Evolutionary conservation across 1,140 invertebrate species (phyloP), one percentile per base, ranked within the genome.

Genomic region (Tyrophagus putrescentiae): DNA sequence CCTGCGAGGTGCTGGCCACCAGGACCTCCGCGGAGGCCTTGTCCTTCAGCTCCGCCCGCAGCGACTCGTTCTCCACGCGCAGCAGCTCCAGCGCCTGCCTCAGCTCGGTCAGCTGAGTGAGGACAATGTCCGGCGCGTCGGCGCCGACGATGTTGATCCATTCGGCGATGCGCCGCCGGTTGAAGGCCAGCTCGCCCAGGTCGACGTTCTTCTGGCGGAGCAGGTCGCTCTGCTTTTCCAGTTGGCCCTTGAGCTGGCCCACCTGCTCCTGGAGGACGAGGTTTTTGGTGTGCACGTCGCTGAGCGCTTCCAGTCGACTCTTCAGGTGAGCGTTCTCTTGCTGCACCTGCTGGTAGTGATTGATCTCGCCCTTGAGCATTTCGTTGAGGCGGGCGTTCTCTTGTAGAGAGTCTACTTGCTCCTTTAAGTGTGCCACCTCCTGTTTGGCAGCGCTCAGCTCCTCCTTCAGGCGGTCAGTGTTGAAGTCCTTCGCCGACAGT

Each of bases 281-380:
- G 44, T 57, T 57, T 29, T 57, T 3, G 27, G 25, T 9, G 4
- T 41, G 56, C 3, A 57, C 56, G 32, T 39, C 3, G 16, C 11
- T 54, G 6, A 57, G 31, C 3, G 29, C 18, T 27, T 57, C 56
- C 28, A 4, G 2, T 57, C 28, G 13, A n/a, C n/a, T 44, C 44
- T 57, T 57, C 6, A 57, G 33, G 1, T 57, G 2, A 39, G n/a
- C 13, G 44, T 57, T 57, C 28, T 57, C 56, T 13, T 57, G 34
- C 44, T 57, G 23, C 3, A 39, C 6, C 16, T 1, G 1, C 3
- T 39, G 11, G 7, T 18, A 57, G 39, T 57, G 32, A 7, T 11
- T 18, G 16, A 57, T 54, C 44, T 45, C 56, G 25, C 28, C 23
- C 44, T 57, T 11, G 9, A 57, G 18, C 39, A 57, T 44, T 21